A percentile compares a stretch with the other conserved stretches of the same genome.
Conservation (phyloP, 2,888 invertebrate genomes). For the Balanococcus diminutus region DNA sequence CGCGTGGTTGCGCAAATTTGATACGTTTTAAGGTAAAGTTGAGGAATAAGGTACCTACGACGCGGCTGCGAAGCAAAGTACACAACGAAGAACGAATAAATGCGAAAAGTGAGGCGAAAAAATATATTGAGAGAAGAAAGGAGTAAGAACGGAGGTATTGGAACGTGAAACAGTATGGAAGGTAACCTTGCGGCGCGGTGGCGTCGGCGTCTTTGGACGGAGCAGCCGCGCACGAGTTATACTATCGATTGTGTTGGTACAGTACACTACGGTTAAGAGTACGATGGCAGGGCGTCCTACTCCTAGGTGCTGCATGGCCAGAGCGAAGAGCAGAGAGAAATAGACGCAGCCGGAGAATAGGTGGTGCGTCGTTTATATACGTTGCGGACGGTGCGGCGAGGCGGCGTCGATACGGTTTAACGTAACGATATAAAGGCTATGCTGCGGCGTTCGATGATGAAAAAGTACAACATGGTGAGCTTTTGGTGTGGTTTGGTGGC, state of each 20-base stretch:
- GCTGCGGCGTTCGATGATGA: background rate
- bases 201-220: conserved; percentile 31
- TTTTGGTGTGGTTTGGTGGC: background rate
- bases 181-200: conserved; percentile 19
- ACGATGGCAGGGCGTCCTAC: background rate
- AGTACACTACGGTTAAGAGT: background rate
- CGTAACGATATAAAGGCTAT: background rate
- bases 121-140: too few species aligned
- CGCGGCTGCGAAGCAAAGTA: background rate
- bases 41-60: too few species aligned
- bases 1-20: too few species aligned
- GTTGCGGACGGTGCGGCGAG: background rate
- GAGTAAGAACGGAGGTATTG: background rate
- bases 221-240: conserved; percentile 13
- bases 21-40: too few species aligned
- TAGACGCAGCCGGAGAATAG: background rate
- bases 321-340: background rate
- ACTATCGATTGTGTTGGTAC: conserved; percentile 1
- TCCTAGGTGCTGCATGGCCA: background rate
- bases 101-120: too few species aligned
- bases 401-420: background rate
- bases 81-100: background rate
- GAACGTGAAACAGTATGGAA: background rate
- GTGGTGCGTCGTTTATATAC: background rate
- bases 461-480: background rate